Conservation (phyloP, 2,888 invertebrate genomes). For the Tachystola acroxantha region DNA sequence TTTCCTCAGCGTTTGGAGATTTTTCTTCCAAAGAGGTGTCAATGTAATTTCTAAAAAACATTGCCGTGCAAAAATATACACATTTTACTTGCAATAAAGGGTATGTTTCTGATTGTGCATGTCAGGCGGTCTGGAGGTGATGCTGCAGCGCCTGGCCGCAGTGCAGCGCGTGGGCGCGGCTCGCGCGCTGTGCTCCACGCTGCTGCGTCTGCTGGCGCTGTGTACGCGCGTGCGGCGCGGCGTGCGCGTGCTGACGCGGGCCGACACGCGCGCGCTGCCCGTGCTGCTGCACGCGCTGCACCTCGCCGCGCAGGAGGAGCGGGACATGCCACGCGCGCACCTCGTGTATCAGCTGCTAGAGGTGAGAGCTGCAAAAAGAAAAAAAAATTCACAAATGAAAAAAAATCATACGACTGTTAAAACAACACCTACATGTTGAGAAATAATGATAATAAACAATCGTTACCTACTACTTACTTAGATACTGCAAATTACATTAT, state of each 20-base stretch:
- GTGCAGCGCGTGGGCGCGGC: conserved; percentile 92
- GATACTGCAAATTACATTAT: too few relatives aligned
- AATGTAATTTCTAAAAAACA: too few relatives aligned
- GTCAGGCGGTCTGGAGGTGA: conserved; percentile 83
- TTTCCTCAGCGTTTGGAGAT: too few relatives aligned
- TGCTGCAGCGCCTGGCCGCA: conserved; percentile 90
- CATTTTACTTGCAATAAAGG: too few relatives aligned
- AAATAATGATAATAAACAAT: too few relatives aligned
- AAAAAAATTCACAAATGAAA: too few relatives aligned
- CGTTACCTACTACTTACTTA: too few relatives aligned
- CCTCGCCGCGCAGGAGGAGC: conserved; percentile 77
- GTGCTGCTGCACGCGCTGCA: conserved; percentile 91
- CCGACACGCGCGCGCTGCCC: conserved; percentile 89
- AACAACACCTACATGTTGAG: too few relatives aligned
- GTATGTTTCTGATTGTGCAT: too few relatives aligned
- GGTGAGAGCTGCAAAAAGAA: conserved; percentile 66
- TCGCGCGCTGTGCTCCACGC: conserved; percentile 90
- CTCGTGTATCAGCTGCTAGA: conserved; percentile 94
- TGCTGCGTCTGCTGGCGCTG: conserved; percentile 92
- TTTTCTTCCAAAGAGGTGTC: too few relatives aligned
- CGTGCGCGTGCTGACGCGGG: conserved; percentile 92
- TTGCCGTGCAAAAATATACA: too few relatives aligned
- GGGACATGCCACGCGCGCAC: conserved; percentile 83
- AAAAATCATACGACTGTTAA: too few relatives aligned
- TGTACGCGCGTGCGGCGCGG: conserved; percentile 94